A percentile compares a stretch with the other conserved stretches of the same genome.
Conservation (phyloP, 1,140 invertebrate species). For the Globodera rostochiensis region DNA sequence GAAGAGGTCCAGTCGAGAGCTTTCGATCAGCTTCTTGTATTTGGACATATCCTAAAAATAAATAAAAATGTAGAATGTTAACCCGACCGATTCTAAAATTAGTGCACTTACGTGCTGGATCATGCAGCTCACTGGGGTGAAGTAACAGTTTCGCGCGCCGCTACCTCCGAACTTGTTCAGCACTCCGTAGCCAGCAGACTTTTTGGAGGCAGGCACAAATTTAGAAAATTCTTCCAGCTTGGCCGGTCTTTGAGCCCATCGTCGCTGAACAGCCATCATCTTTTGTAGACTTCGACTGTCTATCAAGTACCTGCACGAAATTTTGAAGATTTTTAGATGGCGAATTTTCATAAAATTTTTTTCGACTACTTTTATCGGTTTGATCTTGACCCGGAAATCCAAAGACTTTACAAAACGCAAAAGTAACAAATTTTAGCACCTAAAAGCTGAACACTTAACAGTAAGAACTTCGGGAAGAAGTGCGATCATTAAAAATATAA, state of each 20-base stretch:
- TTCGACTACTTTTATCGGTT: too few relatives aligned
- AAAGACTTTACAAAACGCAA: too few relatives aligned
- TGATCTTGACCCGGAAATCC: too few relatives aligned
- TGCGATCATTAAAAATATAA: too few relatives aligned
- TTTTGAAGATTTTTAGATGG: too few relatives aligned
- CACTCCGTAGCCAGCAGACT: background rate
- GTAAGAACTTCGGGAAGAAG: too few relatives aligned
- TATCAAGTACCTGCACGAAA: too few relatives aligned
- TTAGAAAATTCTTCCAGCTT: background rate
- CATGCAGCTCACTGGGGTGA: conserved; percentile 21
- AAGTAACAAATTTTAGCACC: too few relatives aligned
- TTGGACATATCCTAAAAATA: background rate
- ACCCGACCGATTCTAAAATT: background rate
- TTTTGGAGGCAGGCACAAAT: background rate
- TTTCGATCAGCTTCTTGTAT: background rate
- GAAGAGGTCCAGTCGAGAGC: too few relatives aligned
- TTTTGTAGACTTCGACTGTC: too few relatives aligned
- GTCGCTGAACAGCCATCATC: background rate
- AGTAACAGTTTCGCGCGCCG: conserved; percentile 17
- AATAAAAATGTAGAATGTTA: background rate
- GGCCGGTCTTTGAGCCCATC: background rate
- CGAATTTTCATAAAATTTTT: too few relatives aligned
- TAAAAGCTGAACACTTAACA: too few relatives aligned
- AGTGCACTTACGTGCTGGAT: background rate
- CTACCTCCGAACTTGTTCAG: background rate